Evolutionary conservation across 2,113 vertebrate genomes (phyloP), one percentile per base, ranked within the genome.

Genomic region (Phyllostomus discolor): DNA sequence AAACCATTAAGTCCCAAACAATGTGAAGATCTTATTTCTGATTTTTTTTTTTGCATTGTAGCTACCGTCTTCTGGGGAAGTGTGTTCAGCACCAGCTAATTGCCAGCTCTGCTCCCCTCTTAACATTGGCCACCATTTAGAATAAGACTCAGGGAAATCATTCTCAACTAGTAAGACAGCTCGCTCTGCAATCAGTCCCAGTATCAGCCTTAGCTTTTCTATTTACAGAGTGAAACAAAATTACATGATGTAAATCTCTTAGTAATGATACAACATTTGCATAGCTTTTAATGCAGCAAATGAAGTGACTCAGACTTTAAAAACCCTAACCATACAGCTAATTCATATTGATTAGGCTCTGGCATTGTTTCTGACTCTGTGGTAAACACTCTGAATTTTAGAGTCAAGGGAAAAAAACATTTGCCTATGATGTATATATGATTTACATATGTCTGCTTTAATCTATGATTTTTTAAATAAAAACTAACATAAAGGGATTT

Each of bases 1-100:
- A 94, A 94, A 92, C 67, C 43, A 93, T 89, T 88, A 92, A 64
- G 85, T 62, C 16, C 38, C 15, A 75, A 88, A 90, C 31, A 94
- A 62, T 67, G 50, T 46, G 33, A 94, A 82, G n/a, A 43, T 82
- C 2, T 4, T 66, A 54, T 9, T 46, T 5, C 26, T 87, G 31
- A 20, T 79, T 91, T 93, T 81, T 90, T 26, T 59, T 64, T 66
- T 59, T 81, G 46, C 26, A 24, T 64, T 89, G 12, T 90, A 84
- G 33, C 35, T 94, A 35, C 54, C 24, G 35, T 85, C 38, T 95
- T 85, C 52, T 69, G 67, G 31, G 31, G 20, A 35, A 31, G 0
- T 26, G 19, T 83, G 31, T 59, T 95, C 43, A 7, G 8, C 43
- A 19, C 15, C 41, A 73, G n/a, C 48, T 89, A 87, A 52, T 41